Percentiles rank a stretch among this genome's conserved stretches.
Conservation (phyloP, 1,140 invertebrate species). For the Thaumatotibia leucotreta region DNA sequence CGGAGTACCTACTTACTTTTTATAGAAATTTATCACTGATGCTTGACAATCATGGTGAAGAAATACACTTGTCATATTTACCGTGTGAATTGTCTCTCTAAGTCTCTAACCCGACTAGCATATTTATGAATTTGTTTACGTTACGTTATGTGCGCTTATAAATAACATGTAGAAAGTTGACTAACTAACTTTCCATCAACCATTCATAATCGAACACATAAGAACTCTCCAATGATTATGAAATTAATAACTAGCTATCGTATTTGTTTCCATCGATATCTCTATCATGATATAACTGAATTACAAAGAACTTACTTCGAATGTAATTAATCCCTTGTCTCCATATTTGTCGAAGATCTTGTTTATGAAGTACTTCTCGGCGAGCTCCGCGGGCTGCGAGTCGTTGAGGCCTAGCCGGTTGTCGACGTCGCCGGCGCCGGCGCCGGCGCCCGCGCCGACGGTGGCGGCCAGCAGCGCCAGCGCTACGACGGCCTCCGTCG, state of each 20-base stretch:
- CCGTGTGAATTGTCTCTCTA: background rate
- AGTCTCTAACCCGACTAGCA: background rate
- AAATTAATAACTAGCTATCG: background rate
- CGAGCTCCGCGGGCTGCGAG: constrained; percentile 54
- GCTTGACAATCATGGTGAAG: background rate
- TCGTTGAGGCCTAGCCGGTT: constrained; percentile 33
- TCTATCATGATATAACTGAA: background rate
- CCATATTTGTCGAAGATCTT: constrained; percentile 80
- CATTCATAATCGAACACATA: constrained; percentile 3
- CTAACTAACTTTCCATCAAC: constrained; percentile 6
- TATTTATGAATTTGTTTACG: background rate
- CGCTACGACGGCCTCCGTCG: constrained; percentile 42
- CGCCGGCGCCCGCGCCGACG: too few species aligned
- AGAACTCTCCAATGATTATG: background rate
- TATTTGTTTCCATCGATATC: background rate
- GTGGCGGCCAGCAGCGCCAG: constrained; percentile 34
- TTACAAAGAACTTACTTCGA: constrained; percentile 74
- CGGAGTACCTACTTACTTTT: background rate
- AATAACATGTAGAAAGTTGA: constrained; percentile 5
- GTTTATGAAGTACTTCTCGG: constrained; percentile 72
- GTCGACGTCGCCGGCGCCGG: constrained; percentile 18
- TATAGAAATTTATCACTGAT: background rate
- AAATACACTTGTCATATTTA: background rate
- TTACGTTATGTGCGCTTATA: constrained; percentile 8
- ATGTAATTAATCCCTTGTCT: constrained; percentile 77